phyloP scores from a whole-genome alignment of 1,140 invertebrate genomes.

The Leptinotarsa lineolata region DNA sequence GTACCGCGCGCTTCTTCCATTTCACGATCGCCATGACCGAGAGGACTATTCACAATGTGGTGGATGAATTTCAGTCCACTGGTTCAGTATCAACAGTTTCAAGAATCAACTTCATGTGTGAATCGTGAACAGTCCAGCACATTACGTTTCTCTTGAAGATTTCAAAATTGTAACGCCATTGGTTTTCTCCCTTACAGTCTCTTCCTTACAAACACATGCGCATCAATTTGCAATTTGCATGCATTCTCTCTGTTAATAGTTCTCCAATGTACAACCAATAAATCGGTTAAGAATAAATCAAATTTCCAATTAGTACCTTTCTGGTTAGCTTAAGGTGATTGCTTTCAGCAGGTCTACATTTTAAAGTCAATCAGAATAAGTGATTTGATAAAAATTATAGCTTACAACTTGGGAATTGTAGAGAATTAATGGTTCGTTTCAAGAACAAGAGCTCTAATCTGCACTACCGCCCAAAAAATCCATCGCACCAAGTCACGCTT shows the following conservation, averaged over 20 bases:
- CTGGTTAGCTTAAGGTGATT: slow-evolving; percentile 11
- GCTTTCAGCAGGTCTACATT: slow-evolving; percentile 17
- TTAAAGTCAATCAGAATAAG: slow-evolving; percentile 25
- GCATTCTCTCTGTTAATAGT: background rate
- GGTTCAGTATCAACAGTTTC: no score
- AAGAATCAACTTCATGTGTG: no score
- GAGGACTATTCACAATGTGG: no score
- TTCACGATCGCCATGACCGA: no score
- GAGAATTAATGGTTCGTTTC: slow-evolving; percentile 13
- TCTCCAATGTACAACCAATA: background rate
- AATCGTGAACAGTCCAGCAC: no score
- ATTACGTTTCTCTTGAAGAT: background rate
- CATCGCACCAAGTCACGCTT: slow-evolving; percentile 15
- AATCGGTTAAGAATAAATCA: background rate
- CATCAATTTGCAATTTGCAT: background rate
- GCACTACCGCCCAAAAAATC: slow-evolving; percentile 11
- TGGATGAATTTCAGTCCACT: no score
- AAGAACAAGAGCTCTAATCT: slow-evolving; percentile 11
- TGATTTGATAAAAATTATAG: slow-evolving; percentile 18
- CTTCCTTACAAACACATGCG: background rate
- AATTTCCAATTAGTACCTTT: slow-evolving; percentile 8
- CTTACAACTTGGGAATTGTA: slow-evolving; percentile 9
- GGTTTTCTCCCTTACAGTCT: background rate
- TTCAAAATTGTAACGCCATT: background rate
- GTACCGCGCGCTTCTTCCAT: no score